Percentiles rank a stretch among this genome's conserved stretches.
Conservation (phyloP, 2,113 vertebrate genomes). For the Atrichornis clamosus region DNA sequence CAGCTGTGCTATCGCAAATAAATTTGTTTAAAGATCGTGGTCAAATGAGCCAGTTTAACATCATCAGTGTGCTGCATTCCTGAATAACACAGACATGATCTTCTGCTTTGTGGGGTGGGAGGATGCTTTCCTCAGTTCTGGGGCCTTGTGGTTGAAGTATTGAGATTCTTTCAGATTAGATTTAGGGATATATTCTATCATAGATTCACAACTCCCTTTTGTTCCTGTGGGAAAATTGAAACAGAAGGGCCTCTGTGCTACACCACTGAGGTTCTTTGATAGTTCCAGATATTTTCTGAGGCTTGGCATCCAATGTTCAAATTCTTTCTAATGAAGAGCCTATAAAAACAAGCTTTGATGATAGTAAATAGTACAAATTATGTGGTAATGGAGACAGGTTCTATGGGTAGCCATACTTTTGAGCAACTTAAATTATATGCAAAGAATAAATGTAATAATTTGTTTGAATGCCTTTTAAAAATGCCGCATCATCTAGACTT, state of each 20-base stretch:
- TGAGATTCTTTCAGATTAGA: slow-evolving; percentile 23
- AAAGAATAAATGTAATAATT: not conserved
- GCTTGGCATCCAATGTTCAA: not conserved
- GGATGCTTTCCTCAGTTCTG: not conserved
- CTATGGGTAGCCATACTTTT: not conserved
- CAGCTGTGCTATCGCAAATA: slow-evolving; percentile 26
- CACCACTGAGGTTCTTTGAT: not conserved
- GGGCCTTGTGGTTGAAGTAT: not conserved
- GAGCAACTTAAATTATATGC: not conserved
- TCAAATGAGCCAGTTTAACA: slow-evolving; percentile 43
- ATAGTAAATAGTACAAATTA: not conserved
- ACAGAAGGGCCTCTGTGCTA: not conserved
- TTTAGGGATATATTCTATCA: slow-evolving; percentile 19
- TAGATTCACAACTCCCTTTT: slow-evolving; percentile 11
- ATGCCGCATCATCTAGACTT: not conserved
- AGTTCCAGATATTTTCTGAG: slow-evolving; percentile 19
- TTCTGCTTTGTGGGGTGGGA: not conserved
- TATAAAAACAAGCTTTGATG: slow-evolving; percentile 15
- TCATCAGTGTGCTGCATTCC: slow-evolving; percentile 11
- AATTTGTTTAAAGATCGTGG: slow-evolving; percentile 30
- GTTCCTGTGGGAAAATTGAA: slow-evolving; percentile 23
- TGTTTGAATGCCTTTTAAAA: not conserved
- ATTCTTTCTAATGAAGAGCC: slow-evolving; percentile 4
- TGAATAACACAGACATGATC: not conserved
- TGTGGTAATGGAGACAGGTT: not conserved